Base-by-base conservation (phyloP, 2,888 invertebrate genomes). In the Cremastinae sp. region DNA sequence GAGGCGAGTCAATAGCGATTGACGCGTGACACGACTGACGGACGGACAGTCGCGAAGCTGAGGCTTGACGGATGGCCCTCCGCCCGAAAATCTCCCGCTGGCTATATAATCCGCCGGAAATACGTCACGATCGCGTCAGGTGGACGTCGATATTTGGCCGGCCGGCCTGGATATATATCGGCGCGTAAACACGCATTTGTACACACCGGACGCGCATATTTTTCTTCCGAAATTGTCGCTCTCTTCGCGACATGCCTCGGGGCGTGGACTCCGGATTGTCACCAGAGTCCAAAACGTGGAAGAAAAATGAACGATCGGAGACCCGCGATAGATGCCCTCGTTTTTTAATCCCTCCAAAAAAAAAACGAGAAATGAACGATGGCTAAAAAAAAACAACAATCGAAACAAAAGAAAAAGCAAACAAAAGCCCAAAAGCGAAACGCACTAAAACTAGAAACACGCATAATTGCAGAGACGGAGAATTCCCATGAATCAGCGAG, bases 51-150 rank as follows among this genome's bases (percentile, higher is more conserved):
- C 84, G 84, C 80, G 84, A 84, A 84, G 84, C 81, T 82, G 83
- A 83, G 83, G 84, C 81, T 84, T 87, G 87, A 86, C 87, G 84
- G 81, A 87, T 86, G 85, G 85, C 80, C 82, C 85, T 86, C 79
- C 80, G 79, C 58, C 77, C 22, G 62, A 20, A 74, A 14, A 41
- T 12, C n/a, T 71, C 58, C 45, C 64, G 66, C 59, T 41, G 58
- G 36, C 64, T 78, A 77, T n/a, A n/a, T 78, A 75, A 80, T 80
- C 76, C 79, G 77, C 80, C 79, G 80, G 83, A 80, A 83, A 82
- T 81, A 78, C 80, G 81, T 83, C 84, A 83, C 79, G 78, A 81
- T 75, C 76, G 77, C 79, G 83, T 83, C 84, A 81, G 80, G 80
- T 80, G 75, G 79, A 80, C 80, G 79, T 80, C 76, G 47, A 66